Conservation (phyloP, 2,797 vertebrate species). For the Acanthopagrus latus region DNA sequence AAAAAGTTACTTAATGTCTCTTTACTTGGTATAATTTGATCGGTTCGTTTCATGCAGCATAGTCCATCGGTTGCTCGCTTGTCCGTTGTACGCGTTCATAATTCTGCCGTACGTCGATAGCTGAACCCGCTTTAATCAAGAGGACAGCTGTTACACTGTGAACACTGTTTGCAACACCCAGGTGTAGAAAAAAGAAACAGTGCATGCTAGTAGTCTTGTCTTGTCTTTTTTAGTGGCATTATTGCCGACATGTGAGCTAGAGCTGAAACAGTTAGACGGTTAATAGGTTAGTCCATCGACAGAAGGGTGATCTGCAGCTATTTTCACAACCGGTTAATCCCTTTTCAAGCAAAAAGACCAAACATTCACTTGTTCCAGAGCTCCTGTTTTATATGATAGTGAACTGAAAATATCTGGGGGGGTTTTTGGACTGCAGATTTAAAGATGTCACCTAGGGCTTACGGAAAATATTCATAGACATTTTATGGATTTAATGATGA, state of each 20-base stretch:
- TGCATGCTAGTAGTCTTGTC: not conserved
- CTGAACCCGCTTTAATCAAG: not conserved
- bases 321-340: not conserved
- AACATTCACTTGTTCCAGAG: not conserved
- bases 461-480: not conserved
- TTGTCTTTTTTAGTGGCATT: not conserved
- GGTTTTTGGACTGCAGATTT: not conserved
- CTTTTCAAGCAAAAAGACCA: not conserved
- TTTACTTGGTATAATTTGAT: not conserved
- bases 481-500: not conserved
- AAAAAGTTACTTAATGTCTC: not conserved
- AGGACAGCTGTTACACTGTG: not conserved
- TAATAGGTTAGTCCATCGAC: slow-evolving; percentile 12
- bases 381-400: not conserved
- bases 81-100: no score
- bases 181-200: not conserved
- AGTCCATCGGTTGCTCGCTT: no score
- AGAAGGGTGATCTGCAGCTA: not conserved
- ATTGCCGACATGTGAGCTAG: not conserved
- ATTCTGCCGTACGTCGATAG: no score
- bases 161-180: not conserved
- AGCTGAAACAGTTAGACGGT: not conserved
- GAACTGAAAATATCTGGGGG: not conserved
- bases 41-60: no score
- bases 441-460: not conserved